Evolutionary conservation across 2,797 vertebrate species (phyloP), one percentile per base, ranked within the genome.

Genomic region (Sebastes iracundus): DNA sequence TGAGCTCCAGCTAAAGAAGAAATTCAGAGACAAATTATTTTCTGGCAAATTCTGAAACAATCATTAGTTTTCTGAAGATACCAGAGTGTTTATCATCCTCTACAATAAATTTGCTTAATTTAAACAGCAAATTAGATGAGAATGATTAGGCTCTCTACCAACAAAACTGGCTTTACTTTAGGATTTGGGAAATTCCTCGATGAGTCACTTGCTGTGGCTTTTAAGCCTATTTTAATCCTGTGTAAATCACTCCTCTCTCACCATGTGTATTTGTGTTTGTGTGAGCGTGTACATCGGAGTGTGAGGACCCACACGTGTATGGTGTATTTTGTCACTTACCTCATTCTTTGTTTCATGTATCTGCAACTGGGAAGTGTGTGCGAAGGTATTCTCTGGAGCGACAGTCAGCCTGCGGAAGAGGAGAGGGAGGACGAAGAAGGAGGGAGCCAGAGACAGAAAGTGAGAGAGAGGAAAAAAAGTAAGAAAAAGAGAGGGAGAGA

Each of bases 351-450:
- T 49, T 20, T 84, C 56, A 81, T 11, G 75, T 64, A 30, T 88
- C 81, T 61, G 86, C 68, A 69, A 84, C 35, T 2, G 92, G 80
- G 85, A 94, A 92, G 86, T 91, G 96, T 89, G 79, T 88, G 77
- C 95, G 95, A 58, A 98, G 93, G 72, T 95, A 95, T 84, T 97
- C 96, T 90, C 97, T 95, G 82, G 97, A 98, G 87, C 95, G 94
- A 56, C 94, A 95, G 87, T 98, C 97, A 1, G 94, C 94, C 94
- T 95, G 89, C 3, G 63, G 68, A 68, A 49, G 69, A 58, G 35
- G 49, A 79, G 32, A 38, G 71, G 38, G 28, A 53, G 14, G 35
- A 42, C 0, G 20, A 33, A 27, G 56, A 71, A n/a, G 42, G 72
- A 78, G 56, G 59, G 75, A 74, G 69, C 12, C 28, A 62, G 33